Evolutionary conservation across 2,797 vertebrate genomes (phyloP), one percentile per base, ranked within the genome.

Genomic region (Yasuhikotakia modesta): DNA sequence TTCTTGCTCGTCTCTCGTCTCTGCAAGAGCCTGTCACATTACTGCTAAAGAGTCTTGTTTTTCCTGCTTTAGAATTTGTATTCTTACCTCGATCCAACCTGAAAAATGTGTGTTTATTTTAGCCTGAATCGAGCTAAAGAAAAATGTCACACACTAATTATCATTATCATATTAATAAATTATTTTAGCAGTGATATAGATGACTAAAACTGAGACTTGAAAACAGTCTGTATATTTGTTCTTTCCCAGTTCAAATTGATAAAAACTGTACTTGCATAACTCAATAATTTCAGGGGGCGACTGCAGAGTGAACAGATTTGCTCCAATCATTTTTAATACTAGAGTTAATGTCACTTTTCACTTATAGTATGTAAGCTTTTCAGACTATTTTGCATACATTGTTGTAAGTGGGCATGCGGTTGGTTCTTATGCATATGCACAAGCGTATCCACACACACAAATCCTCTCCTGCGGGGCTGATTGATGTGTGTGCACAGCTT

Each of bases 401-500:
- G 22, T 45, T 60, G 65, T 61, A 22, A 60, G 39, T 24, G 61
- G 43, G 43, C 12, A 68, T 43, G 10, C 35, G 7, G 35, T 8
- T 24, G 48, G 27, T 57, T 10, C 11, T 14, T 22, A 66, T 57
- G 22, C 32, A 19, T 53, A 32, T 75, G 66, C 22, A 69, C 16
- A 48, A 3, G 16, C 46, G 17, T 48, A 69, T 48, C 43, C 30
- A 27, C 48, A 45, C 50, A 67, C 48, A 57, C 73, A 76, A 14
- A 76, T 13, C 24, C 52, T 39, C 45, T 78, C 67, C 75, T 45
- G 67, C 75, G 39, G 75, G 43, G 75, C 53, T 78, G 67, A 78
- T 63, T 78, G 75, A 78, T 78, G 75, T 63, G 75, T 70, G 67
- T 63, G 75, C 75, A 70, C 74, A 77, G 74, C 74, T 77, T 77